Percentiles rank a stretch among this genome's conserved stretches.
These are phyloP conservation scores for Hyaena hyaena DNA, from an alignment of 2,113 vertebrate genomes.

Conservation along the genomic window DNA sequence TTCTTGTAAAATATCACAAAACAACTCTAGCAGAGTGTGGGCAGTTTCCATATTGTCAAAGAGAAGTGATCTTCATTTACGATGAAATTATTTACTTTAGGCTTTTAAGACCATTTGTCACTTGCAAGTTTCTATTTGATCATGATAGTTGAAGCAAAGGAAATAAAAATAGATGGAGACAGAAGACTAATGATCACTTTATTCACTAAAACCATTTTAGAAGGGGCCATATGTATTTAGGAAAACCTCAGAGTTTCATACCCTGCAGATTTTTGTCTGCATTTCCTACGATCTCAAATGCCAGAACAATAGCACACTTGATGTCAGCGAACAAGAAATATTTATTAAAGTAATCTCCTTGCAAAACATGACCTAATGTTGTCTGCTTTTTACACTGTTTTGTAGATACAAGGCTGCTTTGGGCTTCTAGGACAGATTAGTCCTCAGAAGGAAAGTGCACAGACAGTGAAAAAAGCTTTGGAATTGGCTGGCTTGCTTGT, in stretches of 20 bases:
- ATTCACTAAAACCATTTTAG: constrained; percentile 28
- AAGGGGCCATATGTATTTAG: neutral
- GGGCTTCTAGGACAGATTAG: neutral
- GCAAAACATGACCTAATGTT: neutral
- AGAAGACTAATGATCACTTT: neutral
- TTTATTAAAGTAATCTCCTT: neutral
- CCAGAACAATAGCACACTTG: neutral
- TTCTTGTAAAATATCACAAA: constrained; percentile 27
- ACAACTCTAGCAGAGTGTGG: neutral
- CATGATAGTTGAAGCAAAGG: neutral
- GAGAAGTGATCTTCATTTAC: neutral
- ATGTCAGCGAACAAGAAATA: neutral
- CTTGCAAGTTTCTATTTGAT: neutral
- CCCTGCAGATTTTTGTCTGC: neutral
- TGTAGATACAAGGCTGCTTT: neutral
- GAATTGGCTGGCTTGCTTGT: neutral
- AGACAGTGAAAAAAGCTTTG: neutral
- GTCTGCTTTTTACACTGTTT: neutral
- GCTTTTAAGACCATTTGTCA: neutral
- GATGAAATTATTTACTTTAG: neutral
- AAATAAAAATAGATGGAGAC: neutral
- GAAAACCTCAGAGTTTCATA: neutral
- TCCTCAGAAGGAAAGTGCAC: neutral
- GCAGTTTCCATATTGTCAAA: neutral
- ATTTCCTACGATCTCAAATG: neutral